Evolutionary conservation across 2,888 invertebrate species (phyloP).

Genomic region (Rotaria sp.): DNA sequence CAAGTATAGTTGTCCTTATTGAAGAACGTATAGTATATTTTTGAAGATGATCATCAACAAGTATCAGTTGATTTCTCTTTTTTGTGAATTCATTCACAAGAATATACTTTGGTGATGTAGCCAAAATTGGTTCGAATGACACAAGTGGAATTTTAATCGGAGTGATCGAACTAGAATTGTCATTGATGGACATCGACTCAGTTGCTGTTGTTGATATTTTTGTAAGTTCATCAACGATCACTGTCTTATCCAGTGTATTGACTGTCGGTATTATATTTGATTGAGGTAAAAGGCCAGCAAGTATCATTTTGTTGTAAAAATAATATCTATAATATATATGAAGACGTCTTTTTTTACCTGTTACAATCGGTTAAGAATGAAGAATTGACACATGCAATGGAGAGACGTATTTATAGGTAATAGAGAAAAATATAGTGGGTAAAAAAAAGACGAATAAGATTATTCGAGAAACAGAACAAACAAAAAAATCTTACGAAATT

Average conservation of each 20-base stretch:
- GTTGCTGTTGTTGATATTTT: background rate
- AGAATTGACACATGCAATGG: background rate
- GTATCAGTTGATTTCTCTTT: background rate
- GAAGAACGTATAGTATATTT: too few relatives aligned
- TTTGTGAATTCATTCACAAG: background rate
- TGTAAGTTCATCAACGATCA: background rate
- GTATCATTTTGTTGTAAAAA: background rate
- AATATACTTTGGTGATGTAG: background rate
- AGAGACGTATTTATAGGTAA: too few relatives aligned
- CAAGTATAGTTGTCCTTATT: background rate
- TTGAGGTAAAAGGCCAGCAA: background rate
- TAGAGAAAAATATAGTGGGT: background rate
- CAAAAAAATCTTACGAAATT: background rate
- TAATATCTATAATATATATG: background rate
- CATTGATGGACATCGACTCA: background rate
- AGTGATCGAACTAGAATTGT: background rate
- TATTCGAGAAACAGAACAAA: background rate
- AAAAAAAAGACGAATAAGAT: background rate
- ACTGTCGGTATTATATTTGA: background rate
- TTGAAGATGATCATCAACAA: background rate
- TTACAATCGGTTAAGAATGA: background rate
- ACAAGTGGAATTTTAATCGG: background rate
- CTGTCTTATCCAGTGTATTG: background rate
- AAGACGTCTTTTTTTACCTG: background rate
- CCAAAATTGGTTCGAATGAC: background rate